phyloP scores from a whole-genome alignment of 2,888 invertebrate species.

The Hirtodrosophila trivittata region DNA sequence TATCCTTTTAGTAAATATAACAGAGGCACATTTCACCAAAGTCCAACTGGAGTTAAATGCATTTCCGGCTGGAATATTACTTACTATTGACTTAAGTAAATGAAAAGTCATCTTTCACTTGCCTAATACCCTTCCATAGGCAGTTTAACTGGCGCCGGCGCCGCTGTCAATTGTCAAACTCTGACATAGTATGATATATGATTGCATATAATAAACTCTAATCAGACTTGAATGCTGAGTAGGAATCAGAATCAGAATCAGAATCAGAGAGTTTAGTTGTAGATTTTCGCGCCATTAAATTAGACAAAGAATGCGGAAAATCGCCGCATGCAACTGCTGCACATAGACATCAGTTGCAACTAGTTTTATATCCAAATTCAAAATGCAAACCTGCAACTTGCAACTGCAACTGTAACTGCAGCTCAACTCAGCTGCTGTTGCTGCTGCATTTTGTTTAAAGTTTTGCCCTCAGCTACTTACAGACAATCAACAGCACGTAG shows the following conservation, averaged over 20 bases:
- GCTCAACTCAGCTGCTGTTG: conserved; percentile 6
- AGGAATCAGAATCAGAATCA: conserved; percentile 19
- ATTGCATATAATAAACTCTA: conserved; percentile 65
- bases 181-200: conserved; percentile 42
- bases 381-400: conserved; percentile 33
- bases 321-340: conserved; percentile 34
- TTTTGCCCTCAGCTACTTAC: conserved; percentile 77
- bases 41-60: no score
- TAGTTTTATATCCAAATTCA: conserved; percentile 48
- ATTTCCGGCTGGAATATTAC: no score
- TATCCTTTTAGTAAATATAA: no score
- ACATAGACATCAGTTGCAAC: conserved; percentile 48
- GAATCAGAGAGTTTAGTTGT: neutral
- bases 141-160: conserved; percentile 51
- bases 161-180: conserved; percentile 49
- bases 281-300: conserved; percentile 80
- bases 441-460: conserved; percentile 51
- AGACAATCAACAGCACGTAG: conserved; percentile 78
- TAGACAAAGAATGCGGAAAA: conserved; percentile 80
- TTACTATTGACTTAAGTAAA: neutral
- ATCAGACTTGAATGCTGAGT: conserved; percentile 41
- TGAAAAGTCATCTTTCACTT: neutral
- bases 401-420: conserved; percentile 38
- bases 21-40: no score
- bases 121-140: neutral